Evolutionary conservation across 2,113 vertebrate genomes (phyloP).

Genomic region (Riparia riparia): DNA sequence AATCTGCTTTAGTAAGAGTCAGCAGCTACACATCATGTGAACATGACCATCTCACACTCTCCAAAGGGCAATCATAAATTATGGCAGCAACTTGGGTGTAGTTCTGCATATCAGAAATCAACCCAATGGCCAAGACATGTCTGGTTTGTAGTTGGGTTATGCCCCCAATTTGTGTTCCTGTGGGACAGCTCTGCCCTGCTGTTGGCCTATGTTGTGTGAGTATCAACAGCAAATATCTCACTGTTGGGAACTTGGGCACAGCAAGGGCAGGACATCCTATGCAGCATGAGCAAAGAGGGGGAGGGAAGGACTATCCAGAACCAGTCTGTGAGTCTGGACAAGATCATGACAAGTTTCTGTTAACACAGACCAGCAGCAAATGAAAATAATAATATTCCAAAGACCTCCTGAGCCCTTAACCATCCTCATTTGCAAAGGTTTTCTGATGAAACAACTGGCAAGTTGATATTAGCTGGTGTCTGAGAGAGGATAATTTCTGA

Average conservation of each 20-base stretch:
- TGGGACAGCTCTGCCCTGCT: neutral
- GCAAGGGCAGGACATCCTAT: neutral
- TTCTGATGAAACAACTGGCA: neutral
- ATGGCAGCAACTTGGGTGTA: neutral
- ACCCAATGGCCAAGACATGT: rapidly evolving
- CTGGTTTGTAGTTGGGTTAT: neutral
- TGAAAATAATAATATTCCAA: neutral
- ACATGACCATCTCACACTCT: neutral
- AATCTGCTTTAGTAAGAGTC: neutral
- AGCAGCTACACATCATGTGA: neutral
- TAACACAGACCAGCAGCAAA: neutral
- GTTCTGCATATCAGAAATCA: neutral
- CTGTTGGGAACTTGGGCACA: neutral
- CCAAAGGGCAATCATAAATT: neutral
- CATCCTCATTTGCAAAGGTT: neutral
- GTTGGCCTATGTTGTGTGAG: no score
- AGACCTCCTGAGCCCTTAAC: neutral
- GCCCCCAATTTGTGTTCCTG: neutral
- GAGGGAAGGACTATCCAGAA: neutral
- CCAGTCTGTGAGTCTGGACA: neutral
- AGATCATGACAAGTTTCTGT: neutral
- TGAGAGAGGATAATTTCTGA: neutral
- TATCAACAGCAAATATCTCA: neutral
- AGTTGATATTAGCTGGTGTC: neutral
- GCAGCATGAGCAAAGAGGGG: neutral